Evolutionary conservation across 2,888 invertebrate species (phyloP), one percentile per base, ranked within the genome.

Genomic region (Nephrotoma flavescens): DNA sequence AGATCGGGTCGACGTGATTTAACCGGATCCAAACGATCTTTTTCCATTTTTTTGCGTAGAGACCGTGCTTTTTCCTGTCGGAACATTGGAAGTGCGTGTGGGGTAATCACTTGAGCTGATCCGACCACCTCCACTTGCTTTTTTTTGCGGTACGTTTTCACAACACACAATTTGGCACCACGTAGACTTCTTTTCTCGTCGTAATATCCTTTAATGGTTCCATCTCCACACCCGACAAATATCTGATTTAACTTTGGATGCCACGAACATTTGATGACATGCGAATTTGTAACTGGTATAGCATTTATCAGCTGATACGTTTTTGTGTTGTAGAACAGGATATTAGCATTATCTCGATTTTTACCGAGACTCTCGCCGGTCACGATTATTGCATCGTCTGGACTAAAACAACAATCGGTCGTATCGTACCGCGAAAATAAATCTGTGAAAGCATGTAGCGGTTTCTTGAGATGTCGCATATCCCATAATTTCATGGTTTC

Each of bases 231-330:
- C 0, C 98, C 97, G 0, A 97, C 95, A 88, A 99, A 96, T 83
- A 99, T 95, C 91, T 99, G 99, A 90, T 99, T 99, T n/a, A 99
- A 92, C 90, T 98, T 97, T 0, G 99, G 97, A 92, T 99, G 99
- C 99, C 99, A 99, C 0, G 96, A 91, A 0, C 96, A 94, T 90
- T 98, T 96, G 0, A 99, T 96, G 0, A 97, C 95, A 88, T 97
- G 97, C 0, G 97, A 95, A 89, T 95, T 94, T 0, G 95, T 94
- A 0, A 98, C 96, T 7, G 95, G 94, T 87, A 98, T 94, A 88
- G 95, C 94, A 71, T 95, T 94, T 0, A 96, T 93, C 44, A 94
- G 90, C 41, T 96, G 94, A 89, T 97, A 96, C 0, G 95, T 96
- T 87, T 95, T 94, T 0, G 96, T 93, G 89, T 96, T 95, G 89